Conservation (phyloP, 2,797 vertebrate genomes). For the Melanitta fusca region DNA sequence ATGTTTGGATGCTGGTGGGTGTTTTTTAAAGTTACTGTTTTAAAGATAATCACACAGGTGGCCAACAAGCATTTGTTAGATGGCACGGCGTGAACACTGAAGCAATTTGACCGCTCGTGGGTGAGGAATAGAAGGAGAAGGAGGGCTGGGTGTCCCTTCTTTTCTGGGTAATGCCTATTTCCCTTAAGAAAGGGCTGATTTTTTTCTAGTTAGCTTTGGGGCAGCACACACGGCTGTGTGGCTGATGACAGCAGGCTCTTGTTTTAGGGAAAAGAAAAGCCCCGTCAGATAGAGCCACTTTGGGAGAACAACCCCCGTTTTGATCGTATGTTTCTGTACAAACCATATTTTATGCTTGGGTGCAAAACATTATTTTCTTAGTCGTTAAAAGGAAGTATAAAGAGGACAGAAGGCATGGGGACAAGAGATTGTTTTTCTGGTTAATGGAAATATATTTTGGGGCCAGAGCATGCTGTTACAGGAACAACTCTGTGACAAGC, state of each 20-base stretch:
- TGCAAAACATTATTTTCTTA: background rate
- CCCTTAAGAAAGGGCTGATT: background rate
- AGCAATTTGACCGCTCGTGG: conserved; percentile 14
- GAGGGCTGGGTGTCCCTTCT: background rate
- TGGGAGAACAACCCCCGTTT: background rate
- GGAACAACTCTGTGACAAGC: background rate
- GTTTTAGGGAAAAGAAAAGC: conserved; percentile 37
- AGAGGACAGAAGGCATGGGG: background rate
- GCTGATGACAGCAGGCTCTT: background rate
- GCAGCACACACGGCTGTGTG: background rate
- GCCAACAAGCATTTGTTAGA: conserved; percentile 48
- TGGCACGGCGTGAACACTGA: conserved; percentile 22
- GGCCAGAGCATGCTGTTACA: background rate
- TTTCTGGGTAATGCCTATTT: conserved; percentile 23
- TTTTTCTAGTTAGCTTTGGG: background rate
- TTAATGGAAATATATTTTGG: background rate
- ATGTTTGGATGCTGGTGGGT: conserved; percentile 65
- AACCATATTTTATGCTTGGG: background rate
- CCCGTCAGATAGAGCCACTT: background rate
- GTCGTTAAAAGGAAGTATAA: background rate
- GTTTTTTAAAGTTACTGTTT: conserved; percentile 62
- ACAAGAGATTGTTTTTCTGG: background rate
- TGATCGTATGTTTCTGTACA: background rate
- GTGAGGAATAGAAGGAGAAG: conserved; percentile 22
- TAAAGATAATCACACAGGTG: conserved; percentile 67